Evolutionary conservation across 2,888 invertebrate species (phyloP), one percentile per base, ranked within the genome.

Genomic region (Trachelus iudaicus): DNA sequence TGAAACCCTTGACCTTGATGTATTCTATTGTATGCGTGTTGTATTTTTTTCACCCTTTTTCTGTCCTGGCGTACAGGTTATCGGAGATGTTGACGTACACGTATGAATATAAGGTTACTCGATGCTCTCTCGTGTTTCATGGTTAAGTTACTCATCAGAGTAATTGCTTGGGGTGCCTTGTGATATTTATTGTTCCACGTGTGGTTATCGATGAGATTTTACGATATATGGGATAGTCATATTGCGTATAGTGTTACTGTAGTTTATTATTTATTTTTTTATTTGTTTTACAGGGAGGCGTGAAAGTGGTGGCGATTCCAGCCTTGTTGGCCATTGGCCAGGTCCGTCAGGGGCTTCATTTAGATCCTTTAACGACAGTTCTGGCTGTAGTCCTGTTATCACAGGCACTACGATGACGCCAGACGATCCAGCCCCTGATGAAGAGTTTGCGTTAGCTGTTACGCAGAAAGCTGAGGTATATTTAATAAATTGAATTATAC

Each of bases 331-430:
- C 69, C 84, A 79, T 77, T 81, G 80, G 79, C 79, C 85, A 75
- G 83, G 79, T 81, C 78, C 82, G 71, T 69, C 82, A 35, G 82
- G 78, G 77, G 75, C 80, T 74, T 78, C 83, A 75, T 73, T 81
- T 23, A 81, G 83, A 79, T 78, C 82, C 80, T 78, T 82, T 78
- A 84, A 82, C 84, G 83, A 82, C 83, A 77, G 74, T 73, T 83
- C 80, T 79, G 77, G 79, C 79, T 82, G 81, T 83, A 77, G 79
- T 77, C 81, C 80, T 81, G 80, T 80, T 73, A 79, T 84, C 78
- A 87, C 85, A 82, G 82, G 82, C 79, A 82, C 79, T 85, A 89
- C 85, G 78, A 90, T 89, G 90, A 87, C 83, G 79, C 86, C 87
- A 75, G 89, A 89, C 77, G 89, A 90, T 78, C 85, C 86, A 73